Evolutionary conservation across 2,113 vertebrate genomes (phyloP), one percentile per base, ranked within the genome.

Genomic region (Oceanites oceanicus): DNA sequence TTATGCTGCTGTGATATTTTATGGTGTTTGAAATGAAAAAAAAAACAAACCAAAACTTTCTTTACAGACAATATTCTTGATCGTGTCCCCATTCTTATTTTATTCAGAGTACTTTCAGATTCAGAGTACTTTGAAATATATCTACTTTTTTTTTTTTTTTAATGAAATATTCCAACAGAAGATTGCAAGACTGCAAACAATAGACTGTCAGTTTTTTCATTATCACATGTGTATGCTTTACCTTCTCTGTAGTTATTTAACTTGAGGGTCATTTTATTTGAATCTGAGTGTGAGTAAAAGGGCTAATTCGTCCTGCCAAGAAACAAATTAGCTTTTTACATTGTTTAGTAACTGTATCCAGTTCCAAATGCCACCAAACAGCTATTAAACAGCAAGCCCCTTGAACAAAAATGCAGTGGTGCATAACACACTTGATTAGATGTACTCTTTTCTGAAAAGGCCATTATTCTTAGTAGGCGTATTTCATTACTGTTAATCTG

Each of bases 401-500:
- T 88, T 95, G 83, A 95, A 97, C 47, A 86, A 92, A 97, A 96
- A 95, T 75, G 91, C 96, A 96, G 10, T 96, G 93, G 73, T 96
- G 95, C 70, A 16, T 96, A 91, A 95, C 93, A 96, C 20, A 26
- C 66, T 85, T 96, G 96, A 98, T 98, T 96, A 97, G 85, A 94
- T 96, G 66, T 66, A 92, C 40, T 77, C 47, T 90, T 95, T 96
- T 91, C 85, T 97, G 95, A 97, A 97, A 96, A 65, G 17, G 26
- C 76, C 89, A 96, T 98, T 97, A 96, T 97, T 98, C 90, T 97
- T 97, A 86, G 90, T 61, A 95, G 73, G 92, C 67, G 87, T 95
- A 97, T 97, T 97, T 97, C 91, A 97, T 97, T 98, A 89, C 47
- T 65, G 42, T 96, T 97, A 97, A 97, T 96, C 90, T 96, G 84